phyloP scores from a whole-genome alignment of 2,113 vertebrate species.

The Sitta europaea region DNA sequence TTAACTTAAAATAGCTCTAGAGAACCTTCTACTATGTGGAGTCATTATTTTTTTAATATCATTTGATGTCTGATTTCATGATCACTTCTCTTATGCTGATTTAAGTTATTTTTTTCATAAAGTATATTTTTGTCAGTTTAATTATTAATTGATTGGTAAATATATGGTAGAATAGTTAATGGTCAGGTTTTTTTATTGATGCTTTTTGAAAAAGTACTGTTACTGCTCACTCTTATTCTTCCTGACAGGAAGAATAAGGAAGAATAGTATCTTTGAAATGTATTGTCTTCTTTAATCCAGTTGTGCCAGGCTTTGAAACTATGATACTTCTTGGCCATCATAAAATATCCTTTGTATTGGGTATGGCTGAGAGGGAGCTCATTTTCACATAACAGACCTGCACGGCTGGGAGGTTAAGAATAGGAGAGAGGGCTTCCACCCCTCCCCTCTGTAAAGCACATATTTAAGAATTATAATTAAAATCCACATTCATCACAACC shows the following conservation, averaged over 20 bases:
- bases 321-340: not conserved
- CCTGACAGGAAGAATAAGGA: not conserved
- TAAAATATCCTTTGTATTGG: not conserved
- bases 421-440: not conserved
- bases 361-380: not conserved
- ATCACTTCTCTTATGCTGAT: not conserved
- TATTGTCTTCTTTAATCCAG: accelerated
- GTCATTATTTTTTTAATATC: not conserved
- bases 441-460: not conserved
- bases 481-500: not conserved
- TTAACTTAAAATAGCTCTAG: not conserved
- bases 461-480: not conserved
- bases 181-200: not conserved
- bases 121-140: not conserved
- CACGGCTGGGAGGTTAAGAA: not conserved
- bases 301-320: not conserved
- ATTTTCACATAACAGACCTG: not conserved
- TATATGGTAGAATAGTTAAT: not conserved
- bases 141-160: not conserved
- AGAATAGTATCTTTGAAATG: not conserved
- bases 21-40: not conserved
- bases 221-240: not conserved
- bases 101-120: not conserved
- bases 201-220: not conserved
- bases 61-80: not conserved